Conservation (phyloP, 2,113 vertebrate genomes). For the Echinops telfairi region DNA sequence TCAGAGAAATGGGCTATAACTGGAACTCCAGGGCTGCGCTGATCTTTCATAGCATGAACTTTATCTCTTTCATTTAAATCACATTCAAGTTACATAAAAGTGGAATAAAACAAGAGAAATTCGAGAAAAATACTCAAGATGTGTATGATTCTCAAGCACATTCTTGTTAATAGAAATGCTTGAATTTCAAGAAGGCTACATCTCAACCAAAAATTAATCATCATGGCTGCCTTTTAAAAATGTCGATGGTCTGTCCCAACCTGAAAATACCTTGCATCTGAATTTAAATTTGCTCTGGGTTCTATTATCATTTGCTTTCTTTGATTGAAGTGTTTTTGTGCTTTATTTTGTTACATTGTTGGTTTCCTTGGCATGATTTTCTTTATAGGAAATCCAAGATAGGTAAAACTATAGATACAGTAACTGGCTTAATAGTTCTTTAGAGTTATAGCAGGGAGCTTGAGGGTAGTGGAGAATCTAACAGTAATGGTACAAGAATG, state of each 20-base stretch:
- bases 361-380: too few species aligned
- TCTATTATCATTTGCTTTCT: too few species aligned
- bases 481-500: too few species aligned
- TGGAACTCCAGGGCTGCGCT: not conserved
- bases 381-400: too few species aligned
- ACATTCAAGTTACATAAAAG: constrained; percentile 32
- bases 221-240: not conserved
- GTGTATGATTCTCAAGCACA: not conserved
- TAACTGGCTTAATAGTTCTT: too few species aligned
- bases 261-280: not conserved
- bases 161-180: constrained; percentile 46
- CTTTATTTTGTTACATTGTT: too few species aligned
- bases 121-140: constrained; percentile 17
- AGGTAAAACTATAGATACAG: too few species aligned
- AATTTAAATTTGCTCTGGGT: too few species aligned
- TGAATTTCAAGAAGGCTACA: not conserved
- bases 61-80: constrained; percentile 45
- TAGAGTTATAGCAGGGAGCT: too few species aligned
- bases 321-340: too few species aligned
- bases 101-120: not conserved
- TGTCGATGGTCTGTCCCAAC: not conserved
- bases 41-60: not conserved
- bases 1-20: constrained; percentile 53
- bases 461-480: too few species aligned
- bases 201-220: not conserved